Evolutionary conservation across 2,888 invertebrate genomes (phyloP).

Genomic region (Sturmia bella): DNA sequence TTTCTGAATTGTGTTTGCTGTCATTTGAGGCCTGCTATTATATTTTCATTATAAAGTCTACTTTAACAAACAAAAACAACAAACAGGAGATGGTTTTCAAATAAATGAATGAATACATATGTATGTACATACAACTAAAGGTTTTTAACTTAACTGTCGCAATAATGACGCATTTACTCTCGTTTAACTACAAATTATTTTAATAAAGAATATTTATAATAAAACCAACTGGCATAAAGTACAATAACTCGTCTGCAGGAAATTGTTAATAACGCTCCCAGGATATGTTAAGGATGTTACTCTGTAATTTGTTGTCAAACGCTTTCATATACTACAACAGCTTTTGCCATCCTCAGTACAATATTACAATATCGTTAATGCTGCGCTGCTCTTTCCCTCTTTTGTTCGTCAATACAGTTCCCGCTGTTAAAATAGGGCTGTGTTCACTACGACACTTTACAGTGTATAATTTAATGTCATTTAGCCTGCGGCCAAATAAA

Average conservation of each 20-base stretch:
- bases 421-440: constrained; percentile 40
- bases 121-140: constrained; percentile 41
- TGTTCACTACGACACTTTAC: constrained; percentile 52
- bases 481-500: constrained; percentile 78
- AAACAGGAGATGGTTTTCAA: constrained; percentile 38
- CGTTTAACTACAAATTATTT: constrained; percentile 60
- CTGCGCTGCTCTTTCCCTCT: constrained; percentile 5
- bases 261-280: constrained; percentile 71
- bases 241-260: constrained; percentile 58
- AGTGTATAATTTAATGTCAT: constrained; percentile 77
- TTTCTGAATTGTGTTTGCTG: constrained; percentile 68
- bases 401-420: constrained; percentile 18
- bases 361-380: constrained; percentile 12
- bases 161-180: constrained; percentile 38
- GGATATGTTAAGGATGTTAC: constrained; percentile 78
- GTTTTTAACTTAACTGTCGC: constrained; percentile 42
- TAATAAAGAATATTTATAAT: constrained; percentile 25
- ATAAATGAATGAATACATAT: background rate
- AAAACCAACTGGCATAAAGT: constrained; percentile 2
- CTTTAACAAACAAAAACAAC: constrained; percentile 16
- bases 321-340: constrained; percentile 72
- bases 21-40: constrained; percentile 78
- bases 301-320: constrained; percentile 78
- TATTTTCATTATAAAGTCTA: constrained; percentile 70
- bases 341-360: constrained; percentile 13